Conservation (phyloP, 2,113 vertebrate genomes). For the Corythaeola cristata region DNA sequence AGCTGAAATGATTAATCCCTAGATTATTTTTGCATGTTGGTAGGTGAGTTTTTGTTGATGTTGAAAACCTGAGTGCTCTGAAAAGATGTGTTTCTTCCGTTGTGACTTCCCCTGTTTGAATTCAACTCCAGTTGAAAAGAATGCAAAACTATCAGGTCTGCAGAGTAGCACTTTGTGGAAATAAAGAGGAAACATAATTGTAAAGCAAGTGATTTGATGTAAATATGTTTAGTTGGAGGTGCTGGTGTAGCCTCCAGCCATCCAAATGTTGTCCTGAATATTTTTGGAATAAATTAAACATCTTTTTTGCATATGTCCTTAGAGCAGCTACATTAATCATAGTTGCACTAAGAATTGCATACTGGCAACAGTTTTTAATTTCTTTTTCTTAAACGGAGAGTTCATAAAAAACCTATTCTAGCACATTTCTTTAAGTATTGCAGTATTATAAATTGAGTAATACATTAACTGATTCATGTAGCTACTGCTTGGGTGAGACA, state of each 20-base stretch:
- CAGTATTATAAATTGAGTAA: neutral
- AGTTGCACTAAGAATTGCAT: neutral
- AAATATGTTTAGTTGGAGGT: neutral
- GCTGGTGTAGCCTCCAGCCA: slow-evolving; percentile 19
- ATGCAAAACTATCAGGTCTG: neutral
- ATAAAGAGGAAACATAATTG: neutral
- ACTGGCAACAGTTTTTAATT: neutral
- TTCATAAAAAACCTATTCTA: neutral
- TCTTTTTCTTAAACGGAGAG: neutral
- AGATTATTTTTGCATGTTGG: neutral
- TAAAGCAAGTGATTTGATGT: neutral
- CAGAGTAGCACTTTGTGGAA: neutral
- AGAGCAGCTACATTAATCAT: slow-evolving; percentile 18
- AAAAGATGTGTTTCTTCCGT: neutral
- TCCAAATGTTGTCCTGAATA: slow-evolving; percentile 12
- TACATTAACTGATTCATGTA: neutral
- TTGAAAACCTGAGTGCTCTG: neutral
- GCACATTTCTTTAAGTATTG: neutral
- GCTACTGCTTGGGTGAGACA: neutral
- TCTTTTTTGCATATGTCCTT: neutral
- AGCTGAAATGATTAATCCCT: neutral
- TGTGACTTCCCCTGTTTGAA: neutral
- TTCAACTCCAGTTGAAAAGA: neutral
- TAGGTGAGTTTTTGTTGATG: neutral
- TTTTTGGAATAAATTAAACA: neutral